Evolutionary conservation across 2,888 invertebrate genomes (phyloP).

Genomic region (Sarcophaga rosellei): DNA sequence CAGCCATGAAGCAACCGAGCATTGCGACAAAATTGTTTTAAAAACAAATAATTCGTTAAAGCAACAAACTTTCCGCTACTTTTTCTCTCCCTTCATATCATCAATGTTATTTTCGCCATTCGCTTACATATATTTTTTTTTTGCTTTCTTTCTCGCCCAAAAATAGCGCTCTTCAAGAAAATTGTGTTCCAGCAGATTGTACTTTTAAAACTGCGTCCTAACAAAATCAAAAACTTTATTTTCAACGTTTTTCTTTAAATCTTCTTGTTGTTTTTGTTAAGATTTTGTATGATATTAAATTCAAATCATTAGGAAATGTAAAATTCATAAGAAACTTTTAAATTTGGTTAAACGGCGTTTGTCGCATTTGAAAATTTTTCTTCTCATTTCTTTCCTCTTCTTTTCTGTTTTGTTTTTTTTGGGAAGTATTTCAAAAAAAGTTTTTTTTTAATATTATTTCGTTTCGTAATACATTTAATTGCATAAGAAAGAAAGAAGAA

Average conservation of each 20-base stretch:
- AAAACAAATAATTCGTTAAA: constrained; percentile 68
- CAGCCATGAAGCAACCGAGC: constrained; percentile 25
- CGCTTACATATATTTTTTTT: constrained; percentile 5
- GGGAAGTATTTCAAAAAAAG: too few relatives aligned
- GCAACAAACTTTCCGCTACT: constrained; percentile 50
- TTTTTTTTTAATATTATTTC: too few relatives aligned
- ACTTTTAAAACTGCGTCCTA: constrained; percentile 29
- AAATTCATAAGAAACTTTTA: constrained; percentile 40
- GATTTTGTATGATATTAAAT: constrained; percentile 37
- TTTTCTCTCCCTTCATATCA: background rate
- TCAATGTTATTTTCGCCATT: constrained; percentile 25
- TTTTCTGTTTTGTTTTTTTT: too few relatives aligned
- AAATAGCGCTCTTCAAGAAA: constrained; percentile 35
- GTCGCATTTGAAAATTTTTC: too few relatives aligned
- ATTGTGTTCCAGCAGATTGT: constrained; percentile 64
- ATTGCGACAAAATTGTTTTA: constrained; percentile 56
- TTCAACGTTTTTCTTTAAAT: background rate
- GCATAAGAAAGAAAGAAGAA: too few relatives aligned
- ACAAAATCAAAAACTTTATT: constrained; percentile 44
- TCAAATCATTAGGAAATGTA: constrained; percentile 49
- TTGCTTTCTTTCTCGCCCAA: constrained; percentile 26
- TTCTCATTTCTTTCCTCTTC: too few relatives aligned
- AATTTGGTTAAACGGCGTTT: constrained; percentile 20
- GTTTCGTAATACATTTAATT: too few relatives aligned
- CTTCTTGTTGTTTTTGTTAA: constrained; percentile 8